Conservation (phyloP, 2,113 vertebrate species). For the Loxodonta africana region DNA sequence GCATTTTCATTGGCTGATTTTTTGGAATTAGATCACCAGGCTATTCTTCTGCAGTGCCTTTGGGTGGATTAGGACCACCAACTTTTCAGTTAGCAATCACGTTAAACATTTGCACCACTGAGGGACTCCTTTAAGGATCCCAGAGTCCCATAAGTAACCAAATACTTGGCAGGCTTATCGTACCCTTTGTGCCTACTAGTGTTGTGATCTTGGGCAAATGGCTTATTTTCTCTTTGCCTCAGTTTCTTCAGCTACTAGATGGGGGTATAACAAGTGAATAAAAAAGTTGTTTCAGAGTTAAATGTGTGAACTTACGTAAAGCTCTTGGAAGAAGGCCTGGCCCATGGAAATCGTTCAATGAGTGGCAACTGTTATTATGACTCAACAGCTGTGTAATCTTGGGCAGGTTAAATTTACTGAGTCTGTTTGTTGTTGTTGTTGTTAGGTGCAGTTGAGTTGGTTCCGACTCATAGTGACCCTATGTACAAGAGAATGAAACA, state of each 20-base stretch:
- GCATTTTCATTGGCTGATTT: neutral
- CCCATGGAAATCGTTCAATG: neutral
- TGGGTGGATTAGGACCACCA: neutral
- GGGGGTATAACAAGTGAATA: neutral
- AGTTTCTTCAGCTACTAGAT: neutral
- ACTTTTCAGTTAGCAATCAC: neutral
- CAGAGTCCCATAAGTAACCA: neutral
- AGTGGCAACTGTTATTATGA: neutral
- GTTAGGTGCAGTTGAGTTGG: too few relatives aligned
- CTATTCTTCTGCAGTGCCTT: neutral
- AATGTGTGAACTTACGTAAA: neutral
- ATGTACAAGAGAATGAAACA: too few relatives aligned
- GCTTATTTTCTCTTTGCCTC: neutral
- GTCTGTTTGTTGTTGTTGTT: neutral
- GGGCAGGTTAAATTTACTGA: neutral
- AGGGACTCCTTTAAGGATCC: neutral
- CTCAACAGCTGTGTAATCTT: neutral
- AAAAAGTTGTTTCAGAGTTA: slow-evolving; percentile 2
- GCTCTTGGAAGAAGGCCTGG: neutral
- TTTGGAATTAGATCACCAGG: neutral
- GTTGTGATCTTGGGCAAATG: neutral
- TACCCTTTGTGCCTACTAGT: neutral
- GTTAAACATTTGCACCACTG: neutral
- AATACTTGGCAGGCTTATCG: neutral
- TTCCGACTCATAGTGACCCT: too few relatives aligned